Percentiles rank a stretch among this genome's conserved stretches.
Conservation (phyloP, 2,113 vertebrate genomes). For the Hippocampus guttulatus region DNA sequence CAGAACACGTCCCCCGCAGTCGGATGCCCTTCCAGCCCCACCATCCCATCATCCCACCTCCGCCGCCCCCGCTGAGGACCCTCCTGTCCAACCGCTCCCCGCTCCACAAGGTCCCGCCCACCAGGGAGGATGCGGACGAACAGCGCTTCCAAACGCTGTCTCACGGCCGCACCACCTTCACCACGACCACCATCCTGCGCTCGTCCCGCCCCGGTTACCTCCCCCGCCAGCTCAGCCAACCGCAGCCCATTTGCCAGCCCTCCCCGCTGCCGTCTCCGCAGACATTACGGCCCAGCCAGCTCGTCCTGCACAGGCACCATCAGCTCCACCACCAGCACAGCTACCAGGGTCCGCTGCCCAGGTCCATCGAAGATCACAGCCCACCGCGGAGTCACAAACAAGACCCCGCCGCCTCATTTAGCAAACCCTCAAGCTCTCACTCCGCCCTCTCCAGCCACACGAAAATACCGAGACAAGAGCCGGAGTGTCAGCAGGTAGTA, state of each 20-base stretch:
- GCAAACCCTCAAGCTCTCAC: conserved; percentile 39
- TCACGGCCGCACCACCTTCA: conserved; percentile 38
- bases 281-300: conserved; percentile 53
- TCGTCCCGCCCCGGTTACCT: conserved; percentile 65
- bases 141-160: conserved; percentile 42
- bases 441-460: conserved; percentile 46
- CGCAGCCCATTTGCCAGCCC: conserved; percentile 50
- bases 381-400: conserved; percentile 26
- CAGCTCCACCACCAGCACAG: conserved; percentile 69
- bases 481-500: conserved; percentile 49
- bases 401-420: conserved; percentile 18
- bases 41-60: conserved; percentile 74
- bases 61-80: conserved; percentile 69
- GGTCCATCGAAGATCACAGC: conserved; percentile 46
- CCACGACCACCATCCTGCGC: conserved; percentile 38
- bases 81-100: conserved; percentile 56
- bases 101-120: conserved; percentile 53
- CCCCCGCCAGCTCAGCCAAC: conserved; percentile 67
- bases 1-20: conserved; percentile 69
- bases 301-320: conserved; percentile 65
- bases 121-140: conserved; percentile 44
- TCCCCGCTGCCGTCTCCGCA: conserved; percentile 63
- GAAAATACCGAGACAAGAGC: conserved; percentile 39
- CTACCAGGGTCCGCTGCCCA: conserved; percentile 64
- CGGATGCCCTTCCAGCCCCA: conserved; percentile 73